phyloP scores from a whole-genome alignment of 2,888 invertebrate genomes.

The Terebella lapidaria region DNA sequence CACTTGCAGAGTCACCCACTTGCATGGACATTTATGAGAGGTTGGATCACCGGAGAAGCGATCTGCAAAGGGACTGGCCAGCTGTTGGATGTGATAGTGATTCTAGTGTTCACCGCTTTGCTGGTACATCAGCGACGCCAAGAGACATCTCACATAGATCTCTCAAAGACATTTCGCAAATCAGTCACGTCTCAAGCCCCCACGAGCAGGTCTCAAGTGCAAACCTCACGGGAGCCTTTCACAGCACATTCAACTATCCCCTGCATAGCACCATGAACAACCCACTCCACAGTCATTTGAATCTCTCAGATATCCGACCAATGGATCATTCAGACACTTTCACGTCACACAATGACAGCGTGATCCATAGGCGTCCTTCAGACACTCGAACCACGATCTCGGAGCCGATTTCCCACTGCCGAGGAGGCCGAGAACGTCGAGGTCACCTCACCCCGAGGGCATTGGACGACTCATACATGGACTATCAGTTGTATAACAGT shows the following conservation, averaged over 20 bases:
- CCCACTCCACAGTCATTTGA: constrained; percentile 21
- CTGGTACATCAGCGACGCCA: constrained; percentile 18
- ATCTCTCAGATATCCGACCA: no score
- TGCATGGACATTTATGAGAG: no score
- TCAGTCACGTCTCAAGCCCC: constrained; percentile 11
- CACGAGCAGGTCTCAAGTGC: constrained; percentile 18
- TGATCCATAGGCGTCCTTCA: not conserved
- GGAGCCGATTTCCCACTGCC: constrained; percentile 5
- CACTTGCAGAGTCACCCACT: no score
- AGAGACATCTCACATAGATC: constrained; percentile 15
- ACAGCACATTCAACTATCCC: constrained; percentile 24
- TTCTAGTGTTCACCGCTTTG: constrained; percentile 13
- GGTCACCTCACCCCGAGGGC: not conserved
- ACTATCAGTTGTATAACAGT: not conserved
- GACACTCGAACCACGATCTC: constrained; percentile 13
- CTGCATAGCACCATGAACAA: constrained; percentile 24
- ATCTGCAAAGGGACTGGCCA: not conserved
- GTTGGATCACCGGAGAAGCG: no score
- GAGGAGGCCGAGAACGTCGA: not conserved
- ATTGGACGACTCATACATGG: not conserved
- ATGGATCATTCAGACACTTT: no score
- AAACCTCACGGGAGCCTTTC: constrained; percentile 16
- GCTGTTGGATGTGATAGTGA: not conserved
- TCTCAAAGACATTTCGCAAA: constrained; percentile 1
- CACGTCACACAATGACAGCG: no score